Evolutionary conservation across 2,797 vertebrate genomes (phyloP).

Genomic region (Lacerta bilineata): DNA sequence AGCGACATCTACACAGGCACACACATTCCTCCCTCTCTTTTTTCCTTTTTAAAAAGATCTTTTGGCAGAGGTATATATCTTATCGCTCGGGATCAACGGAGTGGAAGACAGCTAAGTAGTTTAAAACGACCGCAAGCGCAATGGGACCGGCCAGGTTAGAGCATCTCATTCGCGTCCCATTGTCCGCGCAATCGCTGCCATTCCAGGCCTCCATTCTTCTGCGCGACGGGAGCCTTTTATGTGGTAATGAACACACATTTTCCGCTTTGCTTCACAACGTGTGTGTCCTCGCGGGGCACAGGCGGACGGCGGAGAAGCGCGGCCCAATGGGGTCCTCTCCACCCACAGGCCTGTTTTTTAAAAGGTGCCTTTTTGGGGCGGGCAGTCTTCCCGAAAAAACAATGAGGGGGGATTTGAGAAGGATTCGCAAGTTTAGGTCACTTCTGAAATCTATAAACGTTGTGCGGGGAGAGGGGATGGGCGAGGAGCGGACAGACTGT

Average conservation of each 20-base stretch:
- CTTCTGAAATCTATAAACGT: constrained; percentile 26
- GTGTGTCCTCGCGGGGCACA: constrained; percentile 83
- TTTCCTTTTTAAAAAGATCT: constrained; percentile 61
- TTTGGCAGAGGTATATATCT: constrained; percentile 80
- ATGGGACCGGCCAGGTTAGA: constrained; percentile 87
- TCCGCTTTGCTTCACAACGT: constrained; percentile 85
- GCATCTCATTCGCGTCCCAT: constrained; percentile 82
- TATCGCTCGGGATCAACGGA: constrained; percentile 84
- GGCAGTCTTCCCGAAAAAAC: constrained; percentile 65
- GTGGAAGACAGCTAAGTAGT: constrained; percentile 85
- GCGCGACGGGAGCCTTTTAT: constrained; percentile 90
- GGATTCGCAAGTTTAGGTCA: constrained; percentile 73
- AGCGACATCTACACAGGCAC: constrained; percentile 44
- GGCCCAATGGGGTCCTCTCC: neutral
- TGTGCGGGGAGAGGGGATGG: neutral
- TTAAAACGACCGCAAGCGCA: constrained; percentile 84
- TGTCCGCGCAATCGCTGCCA: constrained; percentile 85
- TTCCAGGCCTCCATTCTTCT: constrained; percentile 83
- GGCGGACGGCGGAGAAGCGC: constrained; percentile 51
- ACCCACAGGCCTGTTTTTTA: constrained; percentile 46
- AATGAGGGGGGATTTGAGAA: constrained; percentile 77
- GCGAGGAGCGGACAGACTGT: neutral
- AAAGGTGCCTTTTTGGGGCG: constrained; percentile 41
- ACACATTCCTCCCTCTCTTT: neutral
- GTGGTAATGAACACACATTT: constrained; percentile 92